These are phyloP conservation scores for Chelonia mydas DNA, from an alignment of 2,797 vertebrate species.

Conservation along the genomic window DNA sequence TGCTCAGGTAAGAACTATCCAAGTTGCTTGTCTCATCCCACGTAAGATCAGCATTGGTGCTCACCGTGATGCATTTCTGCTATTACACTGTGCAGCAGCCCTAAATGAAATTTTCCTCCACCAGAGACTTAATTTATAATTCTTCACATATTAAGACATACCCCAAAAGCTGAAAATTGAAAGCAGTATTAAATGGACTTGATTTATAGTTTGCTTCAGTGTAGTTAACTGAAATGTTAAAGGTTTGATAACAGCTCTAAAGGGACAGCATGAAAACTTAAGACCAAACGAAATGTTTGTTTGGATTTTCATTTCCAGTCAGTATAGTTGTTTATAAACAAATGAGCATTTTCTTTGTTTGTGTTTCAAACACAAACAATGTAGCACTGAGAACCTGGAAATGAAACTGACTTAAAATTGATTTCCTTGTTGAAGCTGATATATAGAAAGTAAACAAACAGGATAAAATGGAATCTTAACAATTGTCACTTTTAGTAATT, in stretches of 20 bases:
- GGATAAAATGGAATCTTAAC: neutral
- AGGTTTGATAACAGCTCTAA: neutral
- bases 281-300: neutral
- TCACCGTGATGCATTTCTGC: neutral
- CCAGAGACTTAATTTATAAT: constrained; percentile 43
- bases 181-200: constrained; percentile 27
- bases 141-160: constrained; percentile 43
- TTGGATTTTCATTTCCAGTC: neutral
- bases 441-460: neutral
- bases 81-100: neutral
- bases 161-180: constrained; percentile 56
- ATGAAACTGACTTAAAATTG: neutral
- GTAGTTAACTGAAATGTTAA: constrained; percentile 31
- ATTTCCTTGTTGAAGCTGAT: neutral
- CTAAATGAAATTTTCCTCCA: neutral
- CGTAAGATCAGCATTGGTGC: accelerated
- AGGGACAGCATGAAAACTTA: neutral
- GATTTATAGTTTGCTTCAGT: constrained; percentile 36
- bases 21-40: neutral
- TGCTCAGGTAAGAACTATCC: constrained; percentile 88
- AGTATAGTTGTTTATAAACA: neutral
- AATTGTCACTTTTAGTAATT: neutral
- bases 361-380: neutral
- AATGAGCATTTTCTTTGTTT: neutral
- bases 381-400: neutral